Base-by-base conservation (phyloP, 2,888 invertebrate genomes). In the Uropetala carovei region DNA sequence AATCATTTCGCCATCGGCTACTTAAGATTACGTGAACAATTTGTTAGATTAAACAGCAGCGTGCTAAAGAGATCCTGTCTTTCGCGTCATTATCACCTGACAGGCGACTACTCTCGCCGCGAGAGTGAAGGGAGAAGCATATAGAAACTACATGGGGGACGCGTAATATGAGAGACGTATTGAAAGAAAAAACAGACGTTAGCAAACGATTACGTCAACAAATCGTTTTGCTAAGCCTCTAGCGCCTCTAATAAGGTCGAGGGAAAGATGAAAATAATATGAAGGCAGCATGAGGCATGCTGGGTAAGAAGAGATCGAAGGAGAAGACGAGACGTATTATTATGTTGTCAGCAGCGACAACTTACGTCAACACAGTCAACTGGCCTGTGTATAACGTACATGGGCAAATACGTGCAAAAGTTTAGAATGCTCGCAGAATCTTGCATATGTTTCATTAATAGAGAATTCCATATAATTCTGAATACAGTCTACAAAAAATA, bases 21-120 rank as follows among this genome's bases (percentile, higher is more conserved):
- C 75, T 75, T 75, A 43, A 27, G 75, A 75, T 75, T 75, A 75
- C 27, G 75, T 75, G 75, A 75, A 27, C 75, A 27, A 75, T 75
- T 27, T 27, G 10, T 27, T 11, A 18, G 68, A 18, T 68, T 75
- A 27, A 27, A 75, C 27, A 75, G 27, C 75, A 3, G n/a, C 27
- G 10, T 27, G 22, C 75, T 75, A 27, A 27, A 8, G 11, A 27
- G 27, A 75, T 27, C 75, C 27, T 75, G 75, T 75, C 75, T 75
- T 22, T 75, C 75, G 75, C n/a, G 75, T 75, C 75, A 75, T 75
- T 75, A 22, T 27, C 75, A 27, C 75, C 27, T 75, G 22, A 13
- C 13, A 75, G 75, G 27, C 27, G 22, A 27, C 27, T 22, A 68
- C 11, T 22, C 22, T 27, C 75, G 75, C 11, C 22, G 14, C 18